phyloP scores from a whole-genome alignment of 2,797 vertebrate genomes.

The Dicrostonyx torquatus region DNA sequence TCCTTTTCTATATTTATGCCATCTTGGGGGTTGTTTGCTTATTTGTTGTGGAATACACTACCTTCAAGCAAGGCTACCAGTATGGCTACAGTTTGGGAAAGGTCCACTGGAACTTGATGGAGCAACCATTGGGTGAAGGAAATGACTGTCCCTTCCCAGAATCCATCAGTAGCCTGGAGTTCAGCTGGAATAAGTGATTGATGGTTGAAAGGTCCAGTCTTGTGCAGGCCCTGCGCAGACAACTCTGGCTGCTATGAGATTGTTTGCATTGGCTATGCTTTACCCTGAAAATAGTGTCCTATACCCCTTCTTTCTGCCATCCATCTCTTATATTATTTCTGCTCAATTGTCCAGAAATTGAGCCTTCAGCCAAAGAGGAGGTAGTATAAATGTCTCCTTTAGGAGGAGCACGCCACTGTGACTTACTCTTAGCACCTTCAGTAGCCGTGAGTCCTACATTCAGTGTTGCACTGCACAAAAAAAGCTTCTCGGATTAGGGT shows the following conservation, averaged over 20 bases:
- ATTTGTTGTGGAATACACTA: neutral
- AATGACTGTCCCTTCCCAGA: neutral
- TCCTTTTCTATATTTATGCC: neutral
- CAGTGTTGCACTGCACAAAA: too few relatives aligned
- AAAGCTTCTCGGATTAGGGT: neutral
- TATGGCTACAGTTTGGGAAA: neutral
- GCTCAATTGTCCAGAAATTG: too few relatives aligned
- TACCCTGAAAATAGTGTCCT: too few relatives aligned
- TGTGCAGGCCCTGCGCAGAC: too few relatives aligned
- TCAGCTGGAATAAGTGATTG: neutral
- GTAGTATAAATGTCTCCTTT: neutral
- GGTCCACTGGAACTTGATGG: neutral
- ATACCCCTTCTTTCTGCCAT: too few relatives aligned
- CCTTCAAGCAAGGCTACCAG: neutral
- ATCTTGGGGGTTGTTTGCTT: neutral
- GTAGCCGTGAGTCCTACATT: neutral
- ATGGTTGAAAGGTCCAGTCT: too few relatives aligned
- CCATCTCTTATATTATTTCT: neutral
- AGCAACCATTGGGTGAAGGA: neutral
- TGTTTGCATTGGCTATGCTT: neutral
- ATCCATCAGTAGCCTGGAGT: neutral
- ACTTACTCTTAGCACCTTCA: neutral
- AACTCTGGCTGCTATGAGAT: neutral
- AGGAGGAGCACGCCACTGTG: neutral
- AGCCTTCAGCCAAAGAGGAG: too few relatives aligned